Base-by-base conservation (phyloP, 37 sponge, comb jelly and placozoan genomes). In the Agelas oroides region DNA sequence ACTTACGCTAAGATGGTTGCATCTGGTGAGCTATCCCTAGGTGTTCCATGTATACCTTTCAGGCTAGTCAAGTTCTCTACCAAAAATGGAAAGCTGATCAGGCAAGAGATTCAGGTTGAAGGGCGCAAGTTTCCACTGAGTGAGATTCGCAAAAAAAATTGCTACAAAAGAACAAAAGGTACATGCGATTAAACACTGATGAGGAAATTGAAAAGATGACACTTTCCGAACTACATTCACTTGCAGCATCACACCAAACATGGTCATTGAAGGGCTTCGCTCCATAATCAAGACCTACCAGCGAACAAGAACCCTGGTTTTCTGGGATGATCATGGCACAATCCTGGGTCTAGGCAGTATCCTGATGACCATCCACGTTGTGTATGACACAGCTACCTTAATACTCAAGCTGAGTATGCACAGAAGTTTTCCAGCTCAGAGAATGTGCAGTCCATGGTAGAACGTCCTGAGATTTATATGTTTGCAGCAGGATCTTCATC, bases 321-420 rank as follows among this genome's bases (percentile, higher is more conserved):
- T 82, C 19, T 82, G 82, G 82, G 72, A 82, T 58, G 82, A 82
- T 32, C 82, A 82, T 71, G 71, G 52, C 38, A 82, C 62, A 16
- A 23, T 82, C 15, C 61, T 70, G 30, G 82, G 82, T 23, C 71
- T 59, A 32, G 82, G 82, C 31, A 57, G 11, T 34, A 58, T 82
- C 20, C 21, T 82, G 54, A 82, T 82, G 37, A 82, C 82, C 20
- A 72, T 82, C 23, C 71, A 71, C 32, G 73, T 82, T 30, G 37
- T 71, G 59, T 82, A 71, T 58, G 71, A 82, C 54, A 6, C 61
- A 70, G 73, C 53, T 57, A 72, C 71, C 54, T 82, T 82, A 34
- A 78, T n/a, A 80, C 81, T 52, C 41, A 80, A 11, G n/a, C 69
- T 38, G 70, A 80, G 70, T 65, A 36, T 21, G 27, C 31, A 17